Base-by-base conservation (phyloP, 1,140 invertebrate genomes). In the Pogonus chalceus region DNA sequence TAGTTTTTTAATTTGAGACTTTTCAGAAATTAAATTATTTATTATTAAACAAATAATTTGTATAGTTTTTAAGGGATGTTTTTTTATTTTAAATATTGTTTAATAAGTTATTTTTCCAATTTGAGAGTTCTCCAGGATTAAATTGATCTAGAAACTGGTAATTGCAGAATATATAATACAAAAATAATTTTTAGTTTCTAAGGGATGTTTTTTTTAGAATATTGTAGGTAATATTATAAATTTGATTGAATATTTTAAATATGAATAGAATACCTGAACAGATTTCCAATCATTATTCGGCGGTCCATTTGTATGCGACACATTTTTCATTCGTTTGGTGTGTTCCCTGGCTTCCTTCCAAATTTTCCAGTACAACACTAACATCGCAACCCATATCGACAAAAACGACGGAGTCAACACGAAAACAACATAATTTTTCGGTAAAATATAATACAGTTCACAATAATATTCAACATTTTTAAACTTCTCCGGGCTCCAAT, bases 291-390 rank as follows among this genome's bases (percentile, higher is more conserved):
- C 82, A 18, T 61, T 63, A 39, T 62, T 46, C 23, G 35, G 46
- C 23, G 50, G 43, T 54, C 53, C 52, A 46, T 61, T 61, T 23
- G 59, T 58, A 20, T 61, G 60, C 3, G 62, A 66, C 9, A 60
- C 63, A 23, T 74, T 72, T 31, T 80, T 76, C 63, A 87, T 71
- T 46, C 83, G 72, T 56, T 79, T 74, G 1, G 79, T 79, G 62
- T 87, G 84, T 55, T 76, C 76, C 0, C 77, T 74, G 0, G 85
- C 84, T 65, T 86, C 84, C 24, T 76, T 72, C 78, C 81, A 86
- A 57, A 88, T 88, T 58, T 81, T 76, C 75, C 78, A 79, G 67
- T 88, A 87, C n/a, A 87, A 68, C 1, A 84, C 54, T 51, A 85
- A 75, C 79, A 87, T 83, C 35, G 77, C 77, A 46, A 82, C 60